A percentile compares a stretch with the other conserved stretches of the same genome.
These are phyloP conservation scores for Pituophis catenifer DNA, from an alignment of 2,113 vertebrate species.

Conservation along the genomic window DNA sequence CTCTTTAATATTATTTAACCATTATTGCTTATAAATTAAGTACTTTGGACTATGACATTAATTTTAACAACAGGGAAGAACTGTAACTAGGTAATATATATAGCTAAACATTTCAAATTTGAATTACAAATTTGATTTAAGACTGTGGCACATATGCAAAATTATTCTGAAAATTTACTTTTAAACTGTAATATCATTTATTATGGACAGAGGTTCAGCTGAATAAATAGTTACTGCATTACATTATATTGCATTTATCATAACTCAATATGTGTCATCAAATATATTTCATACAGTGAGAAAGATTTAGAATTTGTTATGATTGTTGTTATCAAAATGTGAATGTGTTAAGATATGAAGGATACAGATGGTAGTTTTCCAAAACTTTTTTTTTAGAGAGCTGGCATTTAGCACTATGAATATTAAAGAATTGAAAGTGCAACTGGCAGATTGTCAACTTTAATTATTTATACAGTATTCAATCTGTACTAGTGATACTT, in stretches of 20 bases:
- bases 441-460: conserved; percentile 25
- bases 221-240: neutral
- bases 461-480: conserved; percentile 17
- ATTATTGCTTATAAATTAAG: neutral
- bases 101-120: neutral
- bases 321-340: neutral
- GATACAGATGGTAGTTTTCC: conserved; percentile 16
- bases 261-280: conserved; percentile 14
- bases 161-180: neutral
- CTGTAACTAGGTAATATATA: no score
- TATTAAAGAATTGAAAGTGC: conserved; percentile 19
- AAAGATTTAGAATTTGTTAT: conserved; percentile 17
- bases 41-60: neutral
- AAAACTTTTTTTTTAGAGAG: conserved; percentile 19
- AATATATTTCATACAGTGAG: conserved; percentile 1
- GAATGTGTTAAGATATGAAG: conserved; percentile 9
- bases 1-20: neutral
- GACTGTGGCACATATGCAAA: neutral
- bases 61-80: neutral
- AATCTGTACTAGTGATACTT: conserved; percentile 6
- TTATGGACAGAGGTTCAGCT: neutral
- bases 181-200: neutral
- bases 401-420: conserved; percentile 17
- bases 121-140: neutral
- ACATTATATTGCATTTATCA: neutral